phyloP scores from a whole-genome alignment of 2,113 vertebrate species.

The Crotophaga sulcirostris region DNA sequence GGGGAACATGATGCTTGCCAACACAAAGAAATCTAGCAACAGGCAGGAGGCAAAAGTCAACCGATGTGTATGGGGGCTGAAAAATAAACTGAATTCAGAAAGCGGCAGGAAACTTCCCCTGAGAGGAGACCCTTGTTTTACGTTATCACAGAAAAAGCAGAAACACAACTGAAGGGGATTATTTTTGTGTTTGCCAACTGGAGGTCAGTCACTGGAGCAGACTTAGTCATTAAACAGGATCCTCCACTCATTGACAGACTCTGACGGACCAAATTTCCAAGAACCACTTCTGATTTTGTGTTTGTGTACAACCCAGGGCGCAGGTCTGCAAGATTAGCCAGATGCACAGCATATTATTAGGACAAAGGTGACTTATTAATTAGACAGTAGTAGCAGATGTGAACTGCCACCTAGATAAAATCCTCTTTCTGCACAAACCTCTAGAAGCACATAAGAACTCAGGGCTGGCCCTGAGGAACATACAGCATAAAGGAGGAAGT shows the following conservation, averaged over 20 bases:
- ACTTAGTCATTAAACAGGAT: conserved; percentile 36
- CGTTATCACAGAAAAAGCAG: conserved; percentile 57
- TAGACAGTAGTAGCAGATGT: neutral
- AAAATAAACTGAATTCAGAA: conserved; percentile 50
- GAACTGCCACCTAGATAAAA: neutral
- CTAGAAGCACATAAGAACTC: neutral
- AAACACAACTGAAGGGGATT: conserved; percentile 54
- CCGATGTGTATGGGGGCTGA: neutral
- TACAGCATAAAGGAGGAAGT: neutral
- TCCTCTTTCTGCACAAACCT: neutral
- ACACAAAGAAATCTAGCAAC: conserved; percentile 63
- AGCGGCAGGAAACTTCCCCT: neutral
- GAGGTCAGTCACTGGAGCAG: conserved; percentile 21
- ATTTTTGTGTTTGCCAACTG: conserved; percentile 41
- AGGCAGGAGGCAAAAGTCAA: conserved; percentile 48
- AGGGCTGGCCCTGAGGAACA: neutral
- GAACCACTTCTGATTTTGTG: neutral
- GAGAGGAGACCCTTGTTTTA: conserved; percentile 53
- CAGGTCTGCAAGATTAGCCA: neutral
- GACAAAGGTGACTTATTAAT: neutral
- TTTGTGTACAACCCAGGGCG: neutral
- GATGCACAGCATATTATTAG: neutral
- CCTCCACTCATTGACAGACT: neutral
- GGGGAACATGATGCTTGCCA: conserved; percentile 26
- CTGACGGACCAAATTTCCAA: neutral